These are phyloP conservation scores for Seriola rivoliana DNA, from an alignment of 2,113 vertebrate genomes.

Conservation along the genomic window DNA sequence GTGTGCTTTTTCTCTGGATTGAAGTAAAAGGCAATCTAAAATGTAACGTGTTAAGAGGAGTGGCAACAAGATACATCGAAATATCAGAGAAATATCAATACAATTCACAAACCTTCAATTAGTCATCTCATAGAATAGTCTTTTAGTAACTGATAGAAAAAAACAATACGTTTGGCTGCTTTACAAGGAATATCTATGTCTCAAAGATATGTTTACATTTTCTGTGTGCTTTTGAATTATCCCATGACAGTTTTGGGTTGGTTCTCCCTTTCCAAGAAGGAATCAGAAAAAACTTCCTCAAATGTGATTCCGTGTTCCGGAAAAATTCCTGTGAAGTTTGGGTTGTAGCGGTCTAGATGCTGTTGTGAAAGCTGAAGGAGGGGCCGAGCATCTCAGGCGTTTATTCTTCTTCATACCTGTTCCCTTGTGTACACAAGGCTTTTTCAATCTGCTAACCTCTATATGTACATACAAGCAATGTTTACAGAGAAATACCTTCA, in stretches of 20 bases:
- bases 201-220: slow-evolving; percentile 79
- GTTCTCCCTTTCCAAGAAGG: slow-evolving; percentile 50
- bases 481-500: slow-evolving; percentile 80
- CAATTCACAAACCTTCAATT: slow-evolving; percentile 86
- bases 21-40: slow-evolving; percentile 78
- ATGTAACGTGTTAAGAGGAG: slow-evolving; percentile 80
- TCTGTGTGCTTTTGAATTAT: slow-evolving; percentile 74
- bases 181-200: slow-evolving; percentile 82
- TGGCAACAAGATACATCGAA: slow-evolving; percentile 84
- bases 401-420: slow-evolving; percentile 60
- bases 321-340: slow-evolving; percentile 63
- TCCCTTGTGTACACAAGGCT: slow-evolving; percentile 52
- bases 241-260: slow-evolving; percentile 65
- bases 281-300: slow-evolving; percentile 59
- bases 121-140: slow-evolving; percentile 83
- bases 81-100: slow-evolving; percentile 89
- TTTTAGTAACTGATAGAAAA: slow-evolving; percentile 84
- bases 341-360: slow-evolving; percentile 65
- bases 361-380: slow-evolving; percentile 53
- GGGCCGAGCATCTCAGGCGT: slow-evolving; percentile 46
- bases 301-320: slow-evolving; percentile 65
- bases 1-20: slow-evolving; percentile 75
- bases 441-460: slow-evolving; percentile 75
- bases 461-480: slow-evolving; percentile 86
- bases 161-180: slow-evolving; percentile 84